phyloP scores from a whole-genome alignment of 2,888 invertebrate species.

The Podabrus alpinus region DNA sequence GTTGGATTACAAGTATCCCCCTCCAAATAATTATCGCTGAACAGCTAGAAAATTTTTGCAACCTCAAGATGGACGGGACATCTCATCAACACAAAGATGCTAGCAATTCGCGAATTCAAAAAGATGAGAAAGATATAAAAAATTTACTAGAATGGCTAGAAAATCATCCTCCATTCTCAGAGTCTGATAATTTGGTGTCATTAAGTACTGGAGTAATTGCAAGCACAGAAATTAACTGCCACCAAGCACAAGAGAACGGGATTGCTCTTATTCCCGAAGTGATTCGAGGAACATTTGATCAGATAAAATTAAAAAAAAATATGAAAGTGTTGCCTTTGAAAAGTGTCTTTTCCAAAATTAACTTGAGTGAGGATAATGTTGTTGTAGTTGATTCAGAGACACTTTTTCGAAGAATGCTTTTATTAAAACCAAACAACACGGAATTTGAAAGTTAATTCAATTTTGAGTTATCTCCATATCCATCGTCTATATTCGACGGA shows the following conservation, averaged over 20 bases:
- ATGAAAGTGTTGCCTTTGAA: not conserved
- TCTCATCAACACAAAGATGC: constrained; percentile 15
- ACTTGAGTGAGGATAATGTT: constrained; percentile 17
- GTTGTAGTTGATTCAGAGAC: constrained; percentile 21
- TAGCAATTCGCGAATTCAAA: constrained; percentile 12
- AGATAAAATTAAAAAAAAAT: not conserved
- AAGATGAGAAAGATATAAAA: constrained; percentile 10
- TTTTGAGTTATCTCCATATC: constrained; percentile 30
- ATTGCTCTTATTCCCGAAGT: constrained; percentile 7
- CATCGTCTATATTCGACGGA: constrained; percentile 23
- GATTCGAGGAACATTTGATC: constrained; percentile 11
- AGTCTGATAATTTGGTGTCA: constrained; percentile 10
- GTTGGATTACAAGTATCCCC: constrained; percentile 6
- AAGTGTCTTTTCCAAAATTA: constrained; percentile 1
- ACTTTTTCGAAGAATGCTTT: constrained; percentile 26
- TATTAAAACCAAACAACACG: constrained; percentile 22
- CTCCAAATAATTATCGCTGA: not conserved
- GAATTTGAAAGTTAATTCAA: constrained; percentile 22
- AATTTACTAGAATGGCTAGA: constrained; percentile 4
- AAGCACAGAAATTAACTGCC: constrained; percentile 21
- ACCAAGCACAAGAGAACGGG: constrained; percentile 15
- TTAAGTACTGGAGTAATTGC: constrained; percentile 20
- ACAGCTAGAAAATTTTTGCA: constrained; percentile 13
- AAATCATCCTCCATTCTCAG: constrained; percentile 27
- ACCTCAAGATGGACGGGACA: constrained; percentile 2